These are phyloP conservation scores for Aporophyla nigra DNA, from an alignment of 2,888 invertebrate species.

Conservation along the genomic window DNA sequence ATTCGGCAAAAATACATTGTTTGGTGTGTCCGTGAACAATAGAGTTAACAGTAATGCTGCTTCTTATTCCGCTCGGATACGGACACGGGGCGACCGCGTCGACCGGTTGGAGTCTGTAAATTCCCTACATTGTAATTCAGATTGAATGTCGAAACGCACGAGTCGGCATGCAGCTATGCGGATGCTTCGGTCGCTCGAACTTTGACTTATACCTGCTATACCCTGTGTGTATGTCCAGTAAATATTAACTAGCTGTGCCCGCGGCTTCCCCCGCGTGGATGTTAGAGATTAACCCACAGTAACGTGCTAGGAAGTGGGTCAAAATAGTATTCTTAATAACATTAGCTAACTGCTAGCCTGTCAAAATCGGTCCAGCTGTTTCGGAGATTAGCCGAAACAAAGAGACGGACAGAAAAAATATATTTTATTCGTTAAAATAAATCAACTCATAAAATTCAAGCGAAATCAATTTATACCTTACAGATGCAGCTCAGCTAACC, in stretches of 20 bases:
- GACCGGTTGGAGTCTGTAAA: constrained; percentile 83
- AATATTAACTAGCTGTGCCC: background rate
- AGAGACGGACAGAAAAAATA: no score
- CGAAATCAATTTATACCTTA: constrained; percentile 8
- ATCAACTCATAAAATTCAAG: constrained; percentile 2
- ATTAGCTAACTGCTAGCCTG: no score
- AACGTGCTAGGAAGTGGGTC: no score
- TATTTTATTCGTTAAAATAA: background rate
- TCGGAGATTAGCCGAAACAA: no score
- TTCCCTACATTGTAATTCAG: constrained; percentile 89
- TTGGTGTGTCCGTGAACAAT: constrained; percentile 87
- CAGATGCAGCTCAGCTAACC: background rate
- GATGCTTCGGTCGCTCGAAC: constrained; percentile 74
- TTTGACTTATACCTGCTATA: constrained; percentile 52
- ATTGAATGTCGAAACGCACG: constrained; percentile 87
- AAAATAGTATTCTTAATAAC: no score
- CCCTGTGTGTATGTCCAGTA: constrained; percentile 7
- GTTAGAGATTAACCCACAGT: no score
- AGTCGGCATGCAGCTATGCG: constrained; percentile 87
- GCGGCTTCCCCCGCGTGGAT: no score
- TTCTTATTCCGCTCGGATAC: constrained; percentile 90
- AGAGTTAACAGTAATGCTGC: constrained; percentile 88
- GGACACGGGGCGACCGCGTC: constrained; percentile 75
- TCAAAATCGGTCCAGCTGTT: no score
- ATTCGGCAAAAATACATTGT: constrained; percentile 90